Evolutionary conservation across 2,888 invertebrate species (phyloP), one percentile per base, ranked within the genome.

Genomic region (Chrysolina americana): DNA sequence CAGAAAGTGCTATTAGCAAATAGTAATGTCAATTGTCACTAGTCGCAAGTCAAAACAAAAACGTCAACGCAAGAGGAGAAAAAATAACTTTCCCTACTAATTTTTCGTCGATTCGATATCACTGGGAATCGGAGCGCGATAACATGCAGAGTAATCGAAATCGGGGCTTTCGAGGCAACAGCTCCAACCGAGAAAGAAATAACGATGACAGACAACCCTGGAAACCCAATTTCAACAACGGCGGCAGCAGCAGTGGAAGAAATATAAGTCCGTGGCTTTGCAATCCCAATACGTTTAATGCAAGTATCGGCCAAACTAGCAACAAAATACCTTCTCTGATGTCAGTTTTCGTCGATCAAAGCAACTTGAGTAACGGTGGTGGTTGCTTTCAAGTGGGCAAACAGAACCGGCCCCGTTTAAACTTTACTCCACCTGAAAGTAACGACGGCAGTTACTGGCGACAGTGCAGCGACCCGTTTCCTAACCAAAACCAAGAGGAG

Each of bases 151-250:
- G 71, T 63, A 71, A 75, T 41, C 56, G 70, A 21, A 70, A 70
- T 28, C 62, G 75, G 53, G 70, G 56, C 19, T 75, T 66, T 65
- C 69, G 66, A 11, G 21, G 62, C 41, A 70, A 62, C 41, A 69
- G 47, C 21, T 17, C 65, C 1, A 21, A 65, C 19, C n/a, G 56
- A 21, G 44, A 59, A 15, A 62, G 72, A 19, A 62, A 53, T 50
- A 70, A 64, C n/a, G 63, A 72, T 36, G 70, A 65, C n/a, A 19
- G 53, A 23, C 69, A 75, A 36, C 71, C 53, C n/a, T 68, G 68
- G 68, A 53, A 41, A 68, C 8, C 28, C 1, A 68, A 68, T 23
- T 68, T 28, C 41, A 41, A 68, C 21, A 21, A 68, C 6, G 50
- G 36, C 17, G 36, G 41, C 59, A 23, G 59, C 59, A 23, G 59